Base-by-base conservation (phyloP, 2,888 invertebrate genomes). In the Tenodera sinensis region DNA sequence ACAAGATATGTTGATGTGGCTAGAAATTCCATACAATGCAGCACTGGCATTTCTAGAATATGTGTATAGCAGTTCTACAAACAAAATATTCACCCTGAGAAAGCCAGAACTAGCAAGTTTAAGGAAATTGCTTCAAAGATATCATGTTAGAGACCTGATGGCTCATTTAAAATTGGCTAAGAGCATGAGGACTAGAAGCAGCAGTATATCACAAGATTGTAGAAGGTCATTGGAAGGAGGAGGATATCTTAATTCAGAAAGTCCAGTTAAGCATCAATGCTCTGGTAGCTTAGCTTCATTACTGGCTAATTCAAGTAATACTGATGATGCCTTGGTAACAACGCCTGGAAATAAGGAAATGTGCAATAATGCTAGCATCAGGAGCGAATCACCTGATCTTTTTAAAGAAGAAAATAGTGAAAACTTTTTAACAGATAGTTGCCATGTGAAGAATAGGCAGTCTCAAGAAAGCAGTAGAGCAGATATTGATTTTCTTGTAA, bases 31-130 rank as follows among this genome's bases (percentile, higher is more conserved):
- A 82, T 91, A 91, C 83, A 87, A 89, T 28, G 90, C 92, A n/a
- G 93, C 92, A 30, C 85, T 93, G 47, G 92, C 92, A 28, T 93
- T 94, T 90, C 90, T 94, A 20, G 93, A 93, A 91, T 94, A 92
- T 90, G 90, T 94, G 89, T 94, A 94, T 89, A 92, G 93, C 91
- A 93, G 93, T 0, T 89, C 91, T 30, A 92, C 93, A 20, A 90
- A 91, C 83, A 91, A 91, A 88, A 90, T 92, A 90, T 83, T 88
- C 0, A 83, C 89, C 15, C 83, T 92, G 83, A 90, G 92, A 54
- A 89, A 91, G 3, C 88, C 91, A 3, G 90, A 90, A 12, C 82
- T 92, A 8, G 86, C 91, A 28, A 89, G 90, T 89, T 89, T 93
- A 2, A 91, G 91, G 87, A 86, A 88, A 54, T 91, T 93, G 42